phyloP scores from a whole-genome alignment of 2,888 invertebrate genomes.

The Leptarthrus brevirostris region DNA sequence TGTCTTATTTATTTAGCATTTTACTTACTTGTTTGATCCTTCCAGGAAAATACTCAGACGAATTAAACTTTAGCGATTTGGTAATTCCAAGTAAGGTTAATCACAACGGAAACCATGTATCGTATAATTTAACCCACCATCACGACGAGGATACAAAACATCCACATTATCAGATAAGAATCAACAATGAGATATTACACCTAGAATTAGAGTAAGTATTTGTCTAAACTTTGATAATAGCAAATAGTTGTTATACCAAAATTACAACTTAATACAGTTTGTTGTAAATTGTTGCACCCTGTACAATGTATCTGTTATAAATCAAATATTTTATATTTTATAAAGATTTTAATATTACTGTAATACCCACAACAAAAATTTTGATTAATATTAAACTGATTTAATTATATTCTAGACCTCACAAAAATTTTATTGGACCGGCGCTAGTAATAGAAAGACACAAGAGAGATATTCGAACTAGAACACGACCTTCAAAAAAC shows the following conservation, averaged over 20 bases:
- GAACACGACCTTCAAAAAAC: conserved; percentile 68
- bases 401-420: conserved; percentile 69
- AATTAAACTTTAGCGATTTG: conserved; percentile 62
- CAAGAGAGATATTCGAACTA: conserved; percentile 69
- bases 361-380: no score
- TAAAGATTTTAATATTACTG: no score
- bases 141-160: conserved; percentile 57
- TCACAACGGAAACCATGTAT: conserved; percentile 62
- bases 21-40: no score
- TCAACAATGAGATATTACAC: conserved; percentile 63
- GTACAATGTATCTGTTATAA: neutral
- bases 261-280: no score
- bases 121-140: conserved; percentile 63
- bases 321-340: no score
- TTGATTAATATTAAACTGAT: no score
- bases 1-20: no score
- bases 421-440: conserved; percentile 76
- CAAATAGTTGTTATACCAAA: no score
- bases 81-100: conserved; percentile 64
- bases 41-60: conserved; percentile 63
- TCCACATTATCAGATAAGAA: conserved; percentile 59
- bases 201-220: conserved; percentile 65
- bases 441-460: conserved; percentile 79
- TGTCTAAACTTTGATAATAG: no score
- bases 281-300: no score